Percentiles rank a stretch among this genome's conserved stretches.
phyloP scores from a whole-genome alignment of 1,140 invertebrate species.

The Drosophila sp. region DNA sequence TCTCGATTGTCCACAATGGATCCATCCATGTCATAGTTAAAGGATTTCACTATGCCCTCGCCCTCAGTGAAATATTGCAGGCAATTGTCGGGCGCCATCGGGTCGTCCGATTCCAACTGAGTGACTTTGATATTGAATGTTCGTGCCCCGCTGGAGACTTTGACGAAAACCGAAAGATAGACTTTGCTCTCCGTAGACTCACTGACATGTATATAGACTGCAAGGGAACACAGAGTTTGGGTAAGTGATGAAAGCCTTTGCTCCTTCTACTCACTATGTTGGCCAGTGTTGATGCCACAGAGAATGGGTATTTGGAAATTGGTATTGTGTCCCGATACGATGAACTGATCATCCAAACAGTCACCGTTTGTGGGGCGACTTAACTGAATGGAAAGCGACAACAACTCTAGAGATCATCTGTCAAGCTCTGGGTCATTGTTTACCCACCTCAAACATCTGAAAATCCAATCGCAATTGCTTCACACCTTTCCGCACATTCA shows the following conservation, averaged over 20 bases:
- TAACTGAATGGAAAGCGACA: constrained; percentile 83
- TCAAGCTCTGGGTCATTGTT: background rate
- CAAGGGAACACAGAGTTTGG: background rate
- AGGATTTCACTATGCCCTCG: constrained; percentile 87
- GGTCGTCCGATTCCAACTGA: constrained; percentile 83
- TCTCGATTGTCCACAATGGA: constrained; percentile 84
- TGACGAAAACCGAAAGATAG: constrained; percentile 87
- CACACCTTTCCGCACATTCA: constrained; percentile 86
- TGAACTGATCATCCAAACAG: constrained; percentile 88
- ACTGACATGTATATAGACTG: constrained; percentile 90
- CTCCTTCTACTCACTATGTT: constrained; percentile 86
- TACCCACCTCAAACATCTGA: constrained; percentile 86
- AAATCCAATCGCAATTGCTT: constrained; percentile 89
- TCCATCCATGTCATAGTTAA: constrained; percentile 87
- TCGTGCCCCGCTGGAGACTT: constrained; percentile 83
- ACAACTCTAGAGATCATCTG: background rate
- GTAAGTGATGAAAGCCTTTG: too few species aligned
- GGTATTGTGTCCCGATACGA: constrained; percentile 88
- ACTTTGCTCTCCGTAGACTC: constrained; percentile 85
- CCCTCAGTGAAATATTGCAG: constrained; percentile 87
- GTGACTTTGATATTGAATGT: constrained; percentile 88
- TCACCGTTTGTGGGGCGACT: constrained; percentile 87
- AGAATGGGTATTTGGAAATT: constrained; percentile 88
- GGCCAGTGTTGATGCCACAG: constrained; percentile 90
- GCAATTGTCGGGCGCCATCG: constrained; percentile 85